Conservation (phyloP, 2,113 vertebrate genomes). For the Indicator indicator region DNA sequence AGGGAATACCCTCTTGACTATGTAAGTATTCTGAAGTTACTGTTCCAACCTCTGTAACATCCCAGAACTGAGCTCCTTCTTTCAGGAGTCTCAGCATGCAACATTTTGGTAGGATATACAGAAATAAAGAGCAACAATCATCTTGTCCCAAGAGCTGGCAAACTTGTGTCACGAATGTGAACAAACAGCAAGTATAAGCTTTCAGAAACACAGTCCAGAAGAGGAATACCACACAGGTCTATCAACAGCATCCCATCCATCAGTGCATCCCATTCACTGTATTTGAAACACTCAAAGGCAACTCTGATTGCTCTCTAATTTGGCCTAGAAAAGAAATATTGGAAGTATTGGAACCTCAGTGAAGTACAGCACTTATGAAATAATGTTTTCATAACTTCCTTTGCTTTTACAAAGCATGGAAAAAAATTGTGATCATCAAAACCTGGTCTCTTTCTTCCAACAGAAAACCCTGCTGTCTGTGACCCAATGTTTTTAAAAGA, state of each 20-base stretch:
- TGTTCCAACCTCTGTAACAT: neutral
- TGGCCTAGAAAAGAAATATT: neutral
- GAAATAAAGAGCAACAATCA: neutral
- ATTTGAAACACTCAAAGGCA: neutral
- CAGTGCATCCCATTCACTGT: neutral
- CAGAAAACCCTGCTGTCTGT: neutral
- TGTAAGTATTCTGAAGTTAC: neutral
- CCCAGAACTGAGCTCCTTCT: neutral
- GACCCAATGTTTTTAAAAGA: neutral
- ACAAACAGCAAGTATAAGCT: neutral
- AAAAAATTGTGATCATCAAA: neutral
- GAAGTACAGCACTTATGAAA: neutral
- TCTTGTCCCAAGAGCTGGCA: neutral
- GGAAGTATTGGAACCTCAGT: neutral
- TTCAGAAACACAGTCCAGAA: neutral
- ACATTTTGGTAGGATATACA: neutral
- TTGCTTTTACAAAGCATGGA: neutral
- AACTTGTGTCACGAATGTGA: neutral
- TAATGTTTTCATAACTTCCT: neutral
- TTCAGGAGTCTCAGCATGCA: neutral
- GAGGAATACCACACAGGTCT: neutral
- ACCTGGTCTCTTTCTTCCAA: neutral
- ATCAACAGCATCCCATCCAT: neutral
- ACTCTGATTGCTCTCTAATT: neutral
- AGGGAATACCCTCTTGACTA: accelerated